phyloP scores from a whole-genome alignment of 1,140 invertebrate genomes.

The Asobara japonica region DNA sequence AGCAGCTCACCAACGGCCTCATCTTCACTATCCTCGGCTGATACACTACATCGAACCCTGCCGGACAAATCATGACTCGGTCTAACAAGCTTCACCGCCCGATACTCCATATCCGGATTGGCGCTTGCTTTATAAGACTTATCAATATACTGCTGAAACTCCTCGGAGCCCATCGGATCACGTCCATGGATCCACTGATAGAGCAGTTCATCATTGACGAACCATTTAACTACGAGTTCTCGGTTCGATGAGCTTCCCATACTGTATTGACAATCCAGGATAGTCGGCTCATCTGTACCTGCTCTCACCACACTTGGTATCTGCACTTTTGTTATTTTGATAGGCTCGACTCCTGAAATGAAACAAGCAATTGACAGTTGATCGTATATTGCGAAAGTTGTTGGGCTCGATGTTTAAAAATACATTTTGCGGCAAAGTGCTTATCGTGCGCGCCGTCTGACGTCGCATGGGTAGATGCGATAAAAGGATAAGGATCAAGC shows the following conservation, averaged over 20 bases:
- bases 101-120: constrained; percentile 72
- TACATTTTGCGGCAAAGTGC: too few relatives aligned
- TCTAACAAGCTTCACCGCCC: constrained; percentile 76
- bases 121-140: constrained; percentile 72
- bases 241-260: constrained; percentile 64
- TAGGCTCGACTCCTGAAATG: constrained; percentile 45
- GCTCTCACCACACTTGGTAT: constrained; percentile 77
- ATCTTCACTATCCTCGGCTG: constrained; percentile 76
- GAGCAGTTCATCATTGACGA: constrained; percentile 75
- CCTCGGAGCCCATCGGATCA: constrained; percentile 71
- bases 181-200: constrained; percentile 81
- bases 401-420: too few relatives aligned
- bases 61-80: constrained; percentile 79
- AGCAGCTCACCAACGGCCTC: constrained; percentile 75
- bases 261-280: constrained; percentile 82
- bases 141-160: constrained; percentile 72
- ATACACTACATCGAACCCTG: constrained; percentile 78
- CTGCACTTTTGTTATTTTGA: constrained; percentile 73
- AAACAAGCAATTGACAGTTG: too few relatives aligned
- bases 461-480: too few relatives aligned
- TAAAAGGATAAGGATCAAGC: too few relatives aligned
- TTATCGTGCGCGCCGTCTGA: too few relatives aligned
- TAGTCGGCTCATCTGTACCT: constrained; percentile 72
- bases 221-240: constrained; percentile 83
- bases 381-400: too few relatives aligned